A percentile compares a stretch with the other conserved stretches of the same genome.
These are phyloP conservation scores for Petromus typicus DNA, from an alignment of 2,113 vertebrate species.

Conservation along the genomic window DNA sequence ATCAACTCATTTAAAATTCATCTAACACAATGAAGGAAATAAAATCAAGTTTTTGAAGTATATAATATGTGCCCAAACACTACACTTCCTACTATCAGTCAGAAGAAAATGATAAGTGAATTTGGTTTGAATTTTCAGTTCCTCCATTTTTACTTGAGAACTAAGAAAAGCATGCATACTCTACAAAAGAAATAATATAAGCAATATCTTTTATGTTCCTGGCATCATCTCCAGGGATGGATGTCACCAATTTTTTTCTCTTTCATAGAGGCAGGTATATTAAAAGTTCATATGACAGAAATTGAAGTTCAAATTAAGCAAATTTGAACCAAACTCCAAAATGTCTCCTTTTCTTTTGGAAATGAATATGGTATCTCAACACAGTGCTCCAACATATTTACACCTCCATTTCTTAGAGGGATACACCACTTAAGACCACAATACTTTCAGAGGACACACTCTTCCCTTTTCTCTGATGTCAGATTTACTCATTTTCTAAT, in stretches of 20 bases:
- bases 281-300: not conserved
- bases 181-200: too few relatives aligned
- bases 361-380: not conserved
- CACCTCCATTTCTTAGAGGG: not conserved
- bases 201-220: not conserved
- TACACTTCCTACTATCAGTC: not conserved
- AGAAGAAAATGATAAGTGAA: not conserved
- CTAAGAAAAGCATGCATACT: not conserved
- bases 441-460: not conserved
- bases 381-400: not conserved
- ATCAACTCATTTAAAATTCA: constrained; percentile 62
- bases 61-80: not conserved
- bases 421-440: not conserved
- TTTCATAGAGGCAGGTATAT: not conserved
- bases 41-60: not conserved
- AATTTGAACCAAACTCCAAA: not conserved
- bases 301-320: not conserved
- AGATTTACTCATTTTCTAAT: not conserved
- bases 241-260: not conserved
- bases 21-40: not conserved
- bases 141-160: not conserved
- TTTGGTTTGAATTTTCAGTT: not conserved
- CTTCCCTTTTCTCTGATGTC: not conserved
- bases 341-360: not conserved
- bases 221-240: not conserved